phyloP scores from a whole-genome alignment of 2,797 vertebrate genomes.

The Lutra lutra region DNA sequence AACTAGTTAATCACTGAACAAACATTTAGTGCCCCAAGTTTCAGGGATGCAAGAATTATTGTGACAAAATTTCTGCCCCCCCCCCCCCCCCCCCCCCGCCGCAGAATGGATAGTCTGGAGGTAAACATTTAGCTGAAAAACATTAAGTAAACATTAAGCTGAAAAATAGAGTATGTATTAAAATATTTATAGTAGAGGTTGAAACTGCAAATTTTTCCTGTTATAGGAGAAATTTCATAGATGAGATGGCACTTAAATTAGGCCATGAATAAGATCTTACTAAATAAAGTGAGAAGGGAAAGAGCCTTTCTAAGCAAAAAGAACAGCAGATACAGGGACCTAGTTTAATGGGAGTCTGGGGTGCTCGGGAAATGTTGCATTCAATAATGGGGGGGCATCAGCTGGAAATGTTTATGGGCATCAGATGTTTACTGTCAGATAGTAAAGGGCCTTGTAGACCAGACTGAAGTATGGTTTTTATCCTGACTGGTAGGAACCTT shows the following conservation, averaged over 20 bases:
- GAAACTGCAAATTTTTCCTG: neutral
- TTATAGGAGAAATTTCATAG: neutral
- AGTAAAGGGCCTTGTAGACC: neutral
- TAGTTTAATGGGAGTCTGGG: neutral
- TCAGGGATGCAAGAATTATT: neutral
- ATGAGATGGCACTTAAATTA: slow-evolving; percentile 15
- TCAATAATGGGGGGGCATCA: neutral
- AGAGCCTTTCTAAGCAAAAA: neutral
- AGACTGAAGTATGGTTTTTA: neutral
- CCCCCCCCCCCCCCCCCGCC: neutral
- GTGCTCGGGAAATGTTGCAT: neutral
- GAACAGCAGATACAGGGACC: neutral
- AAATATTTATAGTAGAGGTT: neutral
- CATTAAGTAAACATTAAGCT: slow-evolving; percentile 17
- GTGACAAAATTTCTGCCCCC: neutral
- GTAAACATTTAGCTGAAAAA: slow-evolving; percentile 10
- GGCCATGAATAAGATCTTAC: slow-evolving; percentile 11
- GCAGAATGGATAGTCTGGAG: neutral
- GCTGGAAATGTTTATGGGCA: no score
- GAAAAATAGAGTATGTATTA: neutral
- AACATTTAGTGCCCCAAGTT: neutral
- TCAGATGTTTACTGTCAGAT: neutral
- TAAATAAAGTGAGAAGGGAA: neutral
- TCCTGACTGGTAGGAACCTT: neutral
- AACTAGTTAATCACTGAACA: neutral